A percentile compares a stretch with the other conserved stretches of the same genome.
These are phyloP conservation scores for Drosophila parthenogenetica DNA, from an alignment of 2,888 invertebrate genomes.

Conservation along the genomic window DNA sequence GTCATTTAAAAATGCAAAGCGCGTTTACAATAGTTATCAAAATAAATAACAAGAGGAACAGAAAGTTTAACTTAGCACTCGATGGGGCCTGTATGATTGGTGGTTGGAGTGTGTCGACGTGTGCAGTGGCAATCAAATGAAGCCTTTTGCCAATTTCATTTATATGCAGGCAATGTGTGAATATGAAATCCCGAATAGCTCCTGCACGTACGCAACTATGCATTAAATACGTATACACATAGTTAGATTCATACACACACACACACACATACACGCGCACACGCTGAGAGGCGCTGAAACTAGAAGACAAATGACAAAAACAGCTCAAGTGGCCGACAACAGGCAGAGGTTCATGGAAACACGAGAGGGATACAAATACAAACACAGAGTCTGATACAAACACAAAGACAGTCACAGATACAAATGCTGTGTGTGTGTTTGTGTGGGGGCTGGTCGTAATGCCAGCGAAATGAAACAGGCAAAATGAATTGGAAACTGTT, in stretches of 20 bases:
- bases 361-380: slow-evolving; percentile 7
- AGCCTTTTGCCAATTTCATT: slow-evolving; percentile 62
- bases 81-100: not conserved
- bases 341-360: slow-evolving; percentile 3
- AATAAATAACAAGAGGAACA: slow-evolving; percentile 1
- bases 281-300: not conserved
- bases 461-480: slow-evolving; percentile 24
- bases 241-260: slow-evolving; percentile 8
- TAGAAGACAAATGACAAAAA: slow-evolving; percentile 29
- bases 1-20: slow-evolving; percentile 7
- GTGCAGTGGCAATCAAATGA: slow-evolving; percentile 70
- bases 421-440: slow-evolving; percentile 1
- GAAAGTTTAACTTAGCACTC: slow-evolving; percentile 4
- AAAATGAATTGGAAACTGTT: slow-evolving; percentile 56
- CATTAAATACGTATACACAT: slow-evolving; percentile 55
- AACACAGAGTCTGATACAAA: slow-evolving; percentile 1
- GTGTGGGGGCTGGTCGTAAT: slow-evolving; percentile 7
- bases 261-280: not conserved
- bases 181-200: slow-evolving; percentile 49
- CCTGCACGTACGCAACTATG: slow-evolving; percentile 58
- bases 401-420: slow-evolving; percentile 1
- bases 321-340: slow-evolving; percentile 31
- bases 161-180: slow-evolving; percentile 63
- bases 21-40: slow-evolving; percentile 18
- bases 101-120: slow-evolving; percentile 30